A percentile compares a stretch with the other conserved stretches of the same genome.
Evolutionary conservation across 2,113 vertebrate genomes (phyloP).

Genomic region (Hippocampus mohnikei): DNA sequence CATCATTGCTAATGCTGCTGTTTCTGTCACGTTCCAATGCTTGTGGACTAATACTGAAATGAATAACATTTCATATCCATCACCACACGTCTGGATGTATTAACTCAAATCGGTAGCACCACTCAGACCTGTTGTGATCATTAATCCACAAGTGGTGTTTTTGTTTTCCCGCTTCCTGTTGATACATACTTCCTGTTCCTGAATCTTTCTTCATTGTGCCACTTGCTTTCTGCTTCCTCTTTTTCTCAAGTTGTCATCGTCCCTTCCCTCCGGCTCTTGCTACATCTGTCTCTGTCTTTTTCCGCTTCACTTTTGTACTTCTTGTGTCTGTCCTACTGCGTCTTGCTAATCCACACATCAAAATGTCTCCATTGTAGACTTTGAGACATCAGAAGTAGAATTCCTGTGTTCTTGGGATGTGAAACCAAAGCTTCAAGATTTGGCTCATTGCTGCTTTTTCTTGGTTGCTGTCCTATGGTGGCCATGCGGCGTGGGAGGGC

Average conservation of each 20-base stretch:
- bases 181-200: slow-evolving; percentile 56
- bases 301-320: slow-evolving; percentile 2
- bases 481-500: background rate
- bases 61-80: background rate
- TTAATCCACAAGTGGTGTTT: background rate
- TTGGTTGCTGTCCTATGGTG: background rate
- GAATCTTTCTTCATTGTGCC: slow-evolving; percentile 62
- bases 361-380: background rate
- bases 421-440: background rate
- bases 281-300: slow-evolving; percentile 9
- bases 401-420: background rate
- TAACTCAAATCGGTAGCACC: background rate
- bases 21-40: background rate
- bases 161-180: slow-evolving; percentile 33
- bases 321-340: slow-evolving; percentile 5
- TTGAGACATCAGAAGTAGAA: background rate
- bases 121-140: background rate
- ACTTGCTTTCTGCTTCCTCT: slow-evolving; percentile 69
- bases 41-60: background rate
- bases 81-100: background rate
- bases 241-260: slow-evolving; percentile 48
- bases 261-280: slow-evolving; percentile 17
- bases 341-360: background rate
- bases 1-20: background rate
- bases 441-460: background rate